A percentile compares a stretch with the other conserved stretches of the same genome.
Conservation (phyloP, 1,140 invertebrate genomes). For the Leptopilina clavipes region DNA sequence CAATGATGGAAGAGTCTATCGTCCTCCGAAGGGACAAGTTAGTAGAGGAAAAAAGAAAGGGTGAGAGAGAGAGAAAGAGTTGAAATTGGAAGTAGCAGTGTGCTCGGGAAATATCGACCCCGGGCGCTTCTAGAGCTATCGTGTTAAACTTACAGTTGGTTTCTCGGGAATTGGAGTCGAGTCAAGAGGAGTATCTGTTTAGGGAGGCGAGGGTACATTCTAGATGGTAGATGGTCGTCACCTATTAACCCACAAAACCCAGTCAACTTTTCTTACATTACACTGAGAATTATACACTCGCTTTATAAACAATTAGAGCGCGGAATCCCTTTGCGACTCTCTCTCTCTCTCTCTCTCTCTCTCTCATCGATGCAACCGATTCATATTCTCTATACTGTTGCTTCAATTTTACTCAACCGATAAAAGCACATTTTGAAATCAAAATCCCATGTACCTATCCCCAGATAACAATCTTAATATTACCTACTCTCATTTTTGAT, state of each 20-base stretch:
- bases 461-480: too few relatives aligned
- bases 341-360: not conserved
- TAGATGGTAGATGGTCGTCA: slow-evolving; percentile 23
- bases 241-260: slow-evolving; percentile 38
- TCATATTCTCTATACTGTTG: not conserved
- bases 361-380: not conserved
- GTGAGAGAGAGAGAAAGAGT: not conserved
- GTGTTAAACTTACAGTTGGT: slow-evolving; percentile 39
- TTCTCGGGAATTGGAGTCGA: slow-evolving; percentile 18
- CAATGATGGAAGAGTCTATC: not conserved
- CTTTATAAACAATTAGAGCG: slow-evolving; percentile 38
- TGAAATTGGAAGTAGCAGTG: not conserved
- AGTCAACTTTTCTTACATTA: slow-evolving; percentile 35
- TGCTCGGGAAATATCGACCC: slow-evolving; percentile 25
- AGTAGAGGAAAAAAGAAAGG: too few relatives aligned
- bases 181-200: slow-evolving; percentile 31
- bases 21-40: not conserved
- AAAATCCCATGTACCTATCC: too few relatives aligned
- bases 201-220: slow-evolving; percentile 4
- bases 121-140: slow-evolving; percentile 24
- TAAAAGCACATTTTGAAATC: too few relatives aligned
- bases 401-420: too few relatives aligned
- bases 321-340: slow-evolving; percentile 18
- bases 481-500: too few relatives aligned
- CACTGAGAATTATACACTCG: slow-evolving; percentile 20